Percentiles rank a stretch among this genome's conserved stretches.
These are phyloP conservation scores for Entomobrya proxima DNA, from an alignment of 2,888 invertebrate species.

Conservation along the genomic window DNA sequence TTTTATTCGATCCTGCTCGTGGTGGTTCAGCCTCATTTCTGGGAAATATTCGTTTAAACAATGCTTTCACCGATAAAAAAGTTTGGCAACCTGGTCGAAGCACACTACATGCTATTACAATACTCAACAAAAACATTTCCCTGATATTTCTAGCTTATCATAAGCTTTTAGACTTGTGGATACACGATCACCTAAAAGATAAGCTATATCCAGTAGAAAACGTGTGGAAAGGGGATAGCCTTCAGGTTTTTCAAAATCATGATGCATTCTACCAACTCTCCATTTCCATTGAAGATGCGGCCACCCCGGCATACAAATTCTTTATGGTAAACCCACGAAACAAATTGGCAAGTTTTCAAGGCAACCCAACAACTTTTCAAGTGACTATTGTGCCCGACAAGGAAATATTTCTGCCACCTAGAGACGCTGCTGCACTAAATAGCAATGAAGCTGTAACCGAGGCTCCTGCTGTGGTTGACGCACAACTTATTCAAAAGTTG, in stretches of 20 bases:
- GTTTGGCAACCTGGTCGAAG: conserved; percentile 72
- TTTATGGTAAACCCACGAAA: conserved; percentile 73
- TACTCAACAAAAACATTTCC: conserved; percentile 66
- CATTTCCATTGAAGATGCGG: conserved; percentile 56
- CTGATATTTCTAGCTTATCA: conserved; percentile 73
- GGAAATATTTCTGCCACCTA: conserved; percentile 71
- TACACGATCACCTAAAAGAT: conserved; percentile 68
- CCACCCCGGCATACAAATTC: conserved; percentile 48
- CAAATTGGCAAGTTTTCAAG: conserved; percentile 68
- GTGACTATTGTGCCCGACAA: conserved; percentile 71
- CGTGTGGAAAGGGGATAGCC: conserved; percentile 73
- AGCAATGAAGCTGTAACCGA: not conserved
- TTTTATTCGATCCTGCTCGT: conserved; percentile 68
- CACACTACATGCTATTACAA: conserved; percentile 61
- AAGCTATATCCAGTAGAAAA: conserved; percentile 69
- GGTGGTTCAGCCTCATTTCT: conserved; percentile 44
- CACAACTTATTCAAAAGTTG: not conserved
- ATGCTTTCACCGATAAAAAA: conserved; percentile 70
- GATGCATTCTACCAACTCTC: conserved; percentile 72
- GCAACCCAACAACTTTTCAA: conserved; percentile 63
- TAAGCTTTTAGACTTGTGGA: conserved; percentile 73
- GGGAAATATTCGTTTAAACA: conserved; percentile 68
- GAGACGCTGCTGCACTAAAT: conserved; percentile 64
- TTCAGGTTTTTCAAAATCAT: conserved; percentile 70
- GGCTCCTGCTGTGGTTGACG: not conserved